phyloP scores from a whole-genome alignment of 2,888 invertebrate species.

The Quadroppia sp. region DNA sequence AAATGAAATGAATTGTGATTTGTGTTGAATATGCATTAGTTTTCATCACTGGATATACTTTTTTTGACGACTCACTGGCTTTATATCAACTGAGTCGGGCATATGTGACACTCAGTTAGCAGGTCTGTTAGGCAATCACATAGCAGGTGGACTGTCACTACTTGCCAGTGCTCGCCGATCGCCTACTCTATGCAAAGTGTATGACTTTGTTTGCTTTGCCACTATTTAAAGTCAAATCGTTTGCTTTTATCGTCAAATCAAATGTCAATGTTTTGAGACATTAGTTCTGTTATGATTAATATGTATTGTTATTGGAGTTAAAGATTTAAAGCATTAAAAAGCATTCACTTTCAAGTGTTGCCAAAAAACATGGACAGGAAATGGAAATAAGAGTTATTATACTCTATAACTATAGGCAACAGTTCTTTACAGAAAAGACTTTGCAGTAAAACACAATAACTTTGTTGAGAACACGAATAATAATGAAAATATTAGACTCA shows the following conservation, averaged over 20 bases:
- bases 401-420: not conserved
- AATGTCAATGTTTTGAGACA: constrained; percentile 25
- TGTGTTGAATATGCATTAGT: constrained; percentile 23
- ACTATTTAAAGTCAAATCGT: constrained; percentile 35
- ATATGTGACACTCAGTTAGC: constrained; percentile 12
- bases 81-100: not conserved
- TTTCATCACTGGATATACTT: not conserved
- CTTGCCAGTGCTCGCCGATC: not conserved
- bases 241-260: not conserved
- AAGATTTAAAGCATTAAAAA: constrained; percentile 27
- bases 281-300: constrained; percentile 28
- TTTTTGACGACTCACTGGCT: not conserved
- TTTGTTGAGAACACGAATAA: constrained; percentile 16
- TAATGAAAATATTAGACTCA: constrained; percentile 14
- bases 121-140: not conserved
- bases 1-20: not conserved
- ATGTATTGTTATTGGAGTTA: constrained; percentile 5
- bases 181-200: not conserved
- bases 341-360: constrained; percentile 26
- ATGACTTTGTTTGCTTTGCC: constrained; percentile 30
- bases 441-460: constrained; percentile 25
- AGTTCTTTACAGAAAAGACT: not conserved
- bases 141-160: constrained; percentile 31
- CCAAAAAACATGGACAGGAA: constrained; percentile 33
- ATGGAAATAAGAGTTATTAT: constrained; percentile 31